Conservation (phyloP, 2,797 vertebrate genomes). For the Sebastolobus altivelis region DNA sequence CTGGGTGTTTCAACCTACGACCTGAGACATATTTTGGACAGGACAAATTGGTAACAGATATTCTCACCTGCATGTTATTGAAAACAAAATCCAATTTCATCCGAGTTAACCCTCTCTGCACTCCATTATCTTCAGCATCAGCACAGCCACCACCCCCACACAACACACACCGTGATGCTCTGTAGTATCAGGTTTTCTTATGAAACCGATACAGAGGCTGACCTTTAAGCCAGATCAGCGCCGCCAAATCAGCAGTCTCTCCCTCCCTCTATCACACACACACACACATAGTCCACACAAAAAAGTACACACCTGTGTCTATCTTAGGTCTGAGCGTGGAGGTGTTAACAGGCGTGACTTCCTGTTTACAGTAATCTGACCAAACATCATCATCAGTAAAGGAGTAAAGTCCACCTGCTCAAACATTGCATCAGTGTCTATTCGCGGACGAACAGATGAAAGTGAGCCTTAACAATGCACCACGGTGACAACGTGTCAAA, state of each 20-base stretch:
- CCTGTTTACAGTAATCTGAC: constrained; percentile 52
- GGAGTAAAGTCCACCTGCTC: constrained; percentile 58
- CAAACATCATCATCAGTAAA: constrained; percentile 31
- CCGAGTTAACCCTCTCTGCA: constrained; percentile 11
- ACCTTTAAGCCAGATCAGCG: constrained; percentile 65
- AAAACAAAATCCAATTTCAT: constrained; percentile 15
- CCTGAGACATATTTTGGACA: neutral
- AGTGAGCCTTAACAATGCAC: constrained; percentile 31
- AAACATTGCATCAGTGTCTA: constrained; percentile 39
- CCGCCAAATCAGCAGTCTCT: constrained; percentile 43
- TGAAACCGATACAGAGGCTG: constrained; percentile 74
- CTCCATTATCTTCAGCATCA: constrained; percentile 20
- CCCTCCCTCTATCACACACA: neutral
- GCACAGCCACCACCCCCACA: neutral
- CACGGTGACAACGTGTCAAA: constrained; percentile 38
- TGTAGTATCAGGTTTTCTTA: constrained; percentile 65
- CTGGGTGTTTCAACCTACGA: neutral
- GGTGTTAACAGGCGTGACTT: constrained; percentile 60
- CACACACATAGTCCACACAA: neutral
- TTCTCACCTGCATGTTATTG: neutral
- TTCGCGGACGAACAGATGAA: constrained; percentile 27
- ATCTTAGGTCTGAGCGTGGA: constrained; percentile 21
- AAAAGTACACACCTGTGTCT: constrained; percentile 16
- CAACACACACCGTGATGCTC: constrained; percentile 33
- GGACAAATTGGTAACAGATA: neutral